Evolutionary conservation across 2,888 invertebrate genomes (phyloP).

Genomic region (Taenaris catops): DNA sequence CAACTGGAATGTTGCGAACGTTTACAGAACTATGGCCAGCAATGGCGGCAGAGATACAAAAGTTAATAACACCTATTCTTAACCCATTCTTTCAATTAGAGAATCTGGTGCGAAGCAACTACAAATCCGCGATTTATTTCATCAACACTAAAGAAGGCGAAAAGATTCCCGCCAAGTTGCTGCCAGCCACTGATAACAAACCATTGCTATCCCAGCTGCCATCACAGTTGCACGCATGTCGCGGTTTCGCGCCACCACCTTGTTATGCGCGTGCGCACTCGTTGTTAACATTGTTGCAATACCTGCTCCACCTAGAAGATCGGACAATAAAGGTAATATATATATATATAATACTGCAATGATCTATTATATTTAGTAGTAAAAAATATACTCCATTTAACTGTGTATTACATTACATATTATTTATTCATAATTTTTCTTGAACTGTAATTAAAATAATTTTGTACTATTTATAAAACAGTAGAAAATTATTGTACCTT

Average conservation of each 20-base stretch:
- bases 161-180: conserved; percentile 9
- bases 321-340: conserved; percentile 53
- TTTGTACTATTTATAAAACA: no score
- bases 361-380: conserved; percentile 6
- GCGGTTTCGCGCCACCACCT: conserved; percentile 36
- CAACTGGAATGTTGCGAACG: no score
- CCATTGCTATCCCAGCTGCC: conserved; percentile 29
- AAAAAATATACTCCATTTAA: neutral
- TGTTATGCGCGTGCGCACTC: conserved; percentile 54
- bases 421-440: no score
- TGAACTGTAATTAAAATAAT: no score
- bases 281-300: conserved; percentile 34
- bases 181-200: conserved; percentile 1
- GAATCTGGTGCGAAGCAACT: neutral
- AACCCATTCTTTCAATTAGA: no score
- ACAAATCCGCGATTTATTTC: neutral
- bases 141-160: conserved; percentile 1
- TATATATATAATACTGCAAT: no score
- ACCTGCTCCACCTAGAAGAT: conserved; percentile 46
- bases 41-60: no score
- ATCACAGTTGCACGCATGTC: conserved; percentile 49
- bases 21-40: no score
- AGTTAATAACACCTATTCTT: no score
- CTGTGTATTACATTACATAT: no score
- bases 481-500: no score